Base-by-base conservation (phyloP, 2,888 invertebrate species). In the Tanypteryx hageni region DNA sequence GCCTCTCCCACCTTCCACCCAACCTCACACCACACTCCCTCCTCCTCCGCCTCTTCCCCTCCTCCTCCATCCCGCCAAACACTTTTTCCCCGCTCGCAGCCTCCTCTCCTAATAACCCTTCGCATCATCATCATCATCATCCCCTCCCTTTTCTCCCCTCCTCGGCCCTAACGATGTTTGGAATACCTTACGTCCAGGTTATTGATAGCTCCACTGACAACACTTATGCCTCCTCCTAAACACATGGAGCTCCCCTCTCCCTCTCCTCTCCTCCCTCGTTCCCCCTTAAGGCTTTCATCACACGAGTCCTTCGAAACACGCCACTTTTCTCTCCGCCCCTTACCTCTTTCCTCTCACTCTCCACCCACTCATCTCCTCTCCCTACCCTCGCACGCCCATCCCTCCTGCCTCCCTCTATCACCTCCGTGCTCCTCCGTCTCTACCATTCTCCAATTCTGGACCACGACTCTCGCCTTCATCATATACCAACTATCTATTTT, bases 201-300 rank as follows among this genome's bases (percentile, higher is more conserved):
- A 89, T 89, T 89, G 89, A 89, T 89, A 89, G 89, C 89, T 89
- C 89, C 89, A 89, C 89, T 89, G 89, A 89, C 89, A 89, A 89
- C 89, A 89, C 89, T 89, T 89, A 89, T 89, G 89, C 89, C 89
- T 89, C 89, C 89, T 89, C 89, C 64, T 89, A 89, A 89, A 89
- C 89, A 89, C 89, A 89, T 89, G 16, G 8, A 57, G 58, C 11
- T 58, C 85, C 22, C 10, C 10, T 7, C 44, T 11, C 31, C 31
- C 83, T 2, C 56, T 44, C 31, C 83, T 56, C 44, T 18, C 14
- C 84, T 57, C 85, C 11, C 81, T 81, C 81, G 13, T 8, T 31
- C 61, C 22, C 27, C 22, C 27, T 8, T 44, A 4, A 57, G 7
- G 58, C 22, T 58, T 57, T 58, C n/a, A 22, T 18, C 44, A 31